These are phyloP conservation scores for Kryphioiulus occultus DNA, from an alignment of 2,888 invertebrate species.

Conservation along the genomic window DNA sequence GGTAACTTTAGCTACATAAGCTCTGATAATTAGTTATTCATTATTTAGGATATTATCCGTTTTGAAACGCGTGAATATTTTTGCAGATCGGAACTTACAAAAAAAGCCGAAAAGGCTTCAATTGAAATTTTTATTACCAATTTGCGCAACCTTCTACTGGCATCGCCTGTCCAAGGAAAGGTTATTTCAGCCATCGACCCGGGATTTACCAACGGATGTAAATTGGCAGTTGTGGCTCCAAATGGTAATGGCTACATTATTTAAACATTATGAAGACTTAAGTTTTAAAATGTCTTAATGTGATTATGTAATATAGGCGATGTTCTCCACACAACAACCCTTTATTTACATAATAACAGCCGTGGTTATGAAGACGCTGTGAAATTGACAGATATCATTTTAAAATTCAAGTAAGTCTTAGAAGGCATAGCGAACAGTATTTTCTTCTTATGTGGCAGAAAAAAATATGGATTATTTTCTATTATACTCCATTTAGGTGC, in stretches of 20 bases:
- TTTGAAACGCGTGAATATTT: background rate
- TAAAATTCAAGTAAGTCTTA: background rate
- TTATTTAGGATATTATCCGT: background rate
- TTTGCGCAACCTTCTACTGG: slow-evolving; percentile 80
- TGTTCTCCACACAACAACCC: slow-evolving; percentile 44
- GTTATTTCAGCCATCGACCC: slow-evolving; percentile 88
- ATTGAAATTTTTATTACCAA: slow-evolving; percentile 86
- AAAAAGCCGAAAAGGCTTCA: slow-evolving; percentile 79
- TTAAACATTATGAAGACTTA: no score
- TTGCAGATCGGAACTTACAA: slow-evolving; percentile 73
- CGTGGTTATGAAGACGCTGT: background rate
- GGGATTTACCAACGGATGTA: slow-evolving; percentile 88
- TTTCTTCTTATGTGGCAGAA: background rate
- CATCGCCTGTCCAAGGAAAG: slow-evolving; percentile 80
- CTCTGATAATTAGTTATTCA: background rate
- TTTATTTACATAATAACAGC: slow-evolving; percentile 35
- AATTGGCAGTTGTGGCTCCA: slow-evolving; percentile 80
- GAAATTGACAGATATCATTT: background rate
- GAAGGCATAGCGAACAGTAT: no score
- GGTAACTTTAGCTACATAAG: slow-evolving; percentile 56
- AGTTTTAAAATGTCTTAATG: background rate
- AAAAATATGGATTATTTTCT: background rate
- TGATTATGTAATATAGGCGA: slow-evolving; percentile 44
- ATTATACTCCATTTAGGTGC: slow-evolving; percentile 66
- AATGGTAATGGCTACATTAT: slow-evolving; percentile 68